Conservation (phyloP, 2,888 invertebrate genomes). For the Coremacera marginata region DNA sequence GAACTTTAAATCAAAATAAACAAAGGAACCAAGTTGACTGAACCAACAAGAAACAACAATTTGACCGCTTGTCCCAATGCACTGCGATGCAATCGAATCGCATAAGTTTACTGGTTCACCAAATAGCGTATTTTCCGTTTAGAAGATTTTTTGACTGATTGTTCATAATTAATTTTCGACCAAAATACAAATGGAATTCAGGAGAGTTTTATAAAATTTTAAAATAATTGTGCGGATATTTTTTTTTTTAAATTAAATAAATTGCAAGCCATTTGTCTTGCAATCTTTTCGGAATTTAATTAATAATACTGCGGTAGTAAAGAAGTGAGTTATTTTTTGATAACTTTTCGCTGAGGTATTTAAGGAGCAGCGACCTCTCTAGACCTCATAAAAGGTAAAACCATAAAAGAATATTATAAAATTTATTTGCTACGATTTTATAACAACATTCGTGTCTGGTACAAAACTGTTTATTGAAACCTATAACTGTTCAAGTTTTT, state of each 20-base stretch:
- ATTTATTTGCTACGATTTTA: too few species aligned
- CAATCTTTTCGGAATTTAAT: background rate
- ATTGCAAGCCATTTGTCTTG: background rate
- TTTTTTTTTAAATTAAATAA: background rate
- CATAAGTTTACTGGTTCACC: background rate
- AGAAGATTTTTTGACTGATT: conserved; percentile 59
- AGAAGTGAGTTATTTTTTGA: too few species aligned
- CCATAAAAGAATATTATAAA: too few species aligned
- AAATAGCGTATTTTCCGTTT: conserved; percentile 55
- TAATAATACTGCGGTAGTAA: too few species aligned
- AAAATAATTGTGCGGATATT: background rate
- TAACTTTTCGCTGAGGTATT: too few species aligned
- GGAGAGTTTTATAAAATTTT: background rate
- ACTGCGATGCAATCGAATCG: background rate
- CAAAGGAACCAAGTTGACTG: background rate
- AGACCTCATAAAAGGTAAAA: too few species aligned
- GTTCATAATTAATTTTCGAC: conserved; percentile 61
- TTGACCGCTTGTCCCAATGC: conserved; percentile 41
- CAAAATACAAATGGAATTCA: background rate
- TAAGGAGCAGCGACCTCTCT: too few species aligned
- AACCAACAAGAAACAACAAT: conserved; percentile 26
- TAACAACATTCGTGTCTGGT: too few species aligned
- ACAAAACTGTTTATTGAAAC: too few species aligned
- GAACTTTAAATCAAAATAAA: conserved; percentile 66
- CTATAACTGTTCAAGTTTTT: too few species aligned